These are phyloP conservation scores for Noctua comes DNA, from an alignment of 2,888 invertebrate species.

Conservation along the genomic window DNA sequence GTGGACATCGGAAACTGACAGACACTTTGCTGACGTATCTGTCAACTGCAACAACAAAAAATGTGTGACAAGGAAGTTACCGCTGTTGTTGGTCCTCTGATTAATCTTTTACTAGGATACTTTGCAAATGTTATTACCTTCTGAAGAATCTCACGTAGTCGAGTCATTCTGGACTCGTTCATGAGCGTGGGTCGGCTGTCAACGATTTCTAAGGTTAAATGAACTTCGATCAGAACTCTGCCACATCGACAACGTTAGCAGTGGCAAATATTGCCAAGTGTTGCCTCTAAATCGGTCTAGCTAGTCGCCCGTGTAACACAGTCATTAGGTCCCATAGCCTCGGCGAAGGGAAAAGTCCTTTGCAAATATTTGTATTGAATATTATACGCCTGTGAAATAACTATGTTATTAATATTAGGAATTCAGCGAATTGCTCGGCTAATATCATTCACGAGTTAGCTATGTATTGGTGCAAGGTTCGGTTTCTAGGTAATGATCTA, in stretches of 20 bases:
- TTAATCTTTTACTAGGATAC: not conserved
- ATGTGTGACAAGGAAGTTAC: not conserved
- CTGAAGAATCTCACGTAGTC: not conserved
- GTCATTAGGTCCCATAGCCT: not conserved
- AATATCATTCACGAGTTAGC: slow-evolving; percentile 17
- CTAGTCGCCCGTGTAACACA: slow-evolving; percentile 11
- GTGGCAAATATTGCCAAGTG: not conserved
- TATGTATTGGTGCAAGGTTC: not conserved
- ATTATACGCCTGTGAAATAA: slow-evolving; percentile 38
- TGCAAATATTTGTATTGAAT: slow-evolving; percentile 47
- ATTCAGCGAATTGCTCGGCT: slow-evolving; percentile 18
- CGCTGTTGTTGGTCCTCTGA: not conserved
- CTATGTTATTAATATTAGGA: slow-evolving; percentile 40
- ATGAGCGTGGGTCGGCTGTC: not conserved
- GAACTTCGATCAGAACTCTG: too few relatives aligned
- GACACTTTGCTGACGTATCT: not conserved
- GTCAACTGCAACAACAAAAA: too few relatives aligned
- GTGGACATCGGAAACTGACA: not conserved
- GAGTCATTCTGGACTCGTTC: not conserved
- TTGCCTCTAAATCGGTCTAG: not conserved
- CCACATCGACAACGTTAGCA: too few relatives aligned
- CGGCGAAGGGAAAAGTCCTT: slow-evolving; percentile 60
- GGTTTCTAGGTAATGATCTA: not conserved
- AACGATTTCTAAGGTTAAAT: too few relatives aligned
- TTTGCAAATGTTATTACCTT: not conserved